Percentiles rank a stretch among this genome's conserved stretches.
Conservation (phyloP, 2,113 vertebrate genomes). For the Cynopterus brachyotis region DNA sequence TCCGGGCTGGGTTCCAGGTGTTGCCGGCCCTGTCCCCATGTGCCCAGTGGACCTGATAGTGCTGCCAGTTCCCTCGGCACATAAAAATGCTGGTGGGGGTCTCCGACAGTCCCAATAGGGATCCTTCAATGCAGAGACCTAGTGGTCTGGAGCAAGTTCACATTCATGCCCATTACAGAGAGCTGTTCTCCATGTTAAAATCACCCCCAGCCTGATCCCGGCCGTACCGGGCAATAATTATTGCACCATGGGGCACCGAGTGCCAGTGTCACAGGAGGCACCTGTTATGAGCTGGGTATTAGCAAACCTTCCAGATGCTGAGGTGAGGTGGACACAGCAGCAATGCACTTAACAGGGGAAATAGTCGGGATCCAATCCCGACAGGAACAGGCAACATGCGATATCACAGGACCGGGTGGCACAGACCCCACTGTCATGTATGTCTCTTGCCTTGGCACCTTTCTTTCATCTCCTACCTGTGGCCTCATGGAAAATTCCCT, state of each 20-base stretch:
- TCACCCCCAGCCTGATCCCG: too few relatives aligned
- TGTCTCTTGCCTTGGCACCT: neutral
- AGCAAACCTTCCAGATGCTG: neutral
- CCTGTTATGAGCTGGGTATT: neutral
- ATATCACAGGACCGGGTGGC: too few relatives aligned
- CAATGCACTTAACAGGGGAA: neutral
- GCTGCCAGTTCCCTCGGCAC: rapidly evolving
- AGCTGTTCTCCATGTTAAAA: neutral
- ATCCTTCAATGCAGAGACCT: neutral
- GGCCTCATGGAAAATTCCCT: neutral
- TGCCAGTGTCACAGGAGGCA: neutral
- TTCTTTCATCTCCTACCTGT: neutral
- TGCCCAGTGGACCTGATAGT: neutral
- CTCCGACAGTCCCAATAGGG: rapidly evolving
- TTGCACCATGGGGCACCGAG: too few relatives aligned
- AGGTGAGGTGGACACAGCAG: neutral
- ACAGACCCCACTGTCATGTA: neutral
- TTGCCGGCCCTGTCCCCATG: rapidly evolving
- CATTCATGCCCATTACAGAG: neutral
- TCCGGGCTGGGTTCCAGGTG: rapidly evolving
- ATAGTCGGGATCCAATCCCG: neutral
- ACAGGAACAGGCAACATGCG: neutral
- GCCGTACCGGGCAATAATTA: neutral
- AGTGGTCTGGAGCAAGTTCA: neutral
- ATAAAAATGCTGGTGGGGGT: neutral